phyloP scores from a whole-genome alignment of 2,113 vertebrate species.

The Halcyon malimbica region DNA sequence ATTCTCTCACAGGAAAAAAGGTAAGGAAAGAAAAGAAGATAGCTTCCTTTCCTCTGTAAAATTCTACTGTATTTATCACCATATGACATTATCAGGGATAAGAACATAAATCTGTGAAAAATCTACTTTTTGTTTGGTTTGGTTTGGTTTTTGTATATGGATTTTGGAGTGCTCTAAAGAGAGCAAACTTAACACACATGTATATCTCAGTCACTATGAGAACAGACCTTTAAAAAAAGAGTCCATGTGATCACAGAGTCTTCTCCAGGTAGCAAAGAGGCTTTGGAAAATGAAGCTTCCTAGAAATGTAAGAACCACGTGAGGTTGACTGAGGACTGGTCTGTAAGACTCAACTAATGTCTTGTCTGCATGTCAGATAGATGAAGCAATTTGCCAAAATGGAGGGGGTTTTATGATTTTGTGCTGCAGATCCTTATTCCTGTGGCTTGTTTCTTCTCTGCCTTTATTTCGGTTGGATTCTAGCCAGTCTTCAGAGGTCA shows the following conservation, averaged over 20 bases:
- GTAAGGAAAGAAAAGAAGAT: background rate
- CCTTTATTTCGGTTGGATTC: background rate
- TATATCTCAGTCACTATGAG: background rate
- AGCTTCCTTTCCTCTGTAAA: background rate
- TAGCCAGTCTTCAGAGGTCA: background rate
- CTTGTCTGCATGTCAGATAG: background rate
- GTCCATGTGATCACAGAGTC: background rate
- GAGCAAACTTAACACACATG: background rate
- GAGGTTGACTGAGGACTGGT: background rate
- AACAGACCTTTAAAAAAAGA: background rate
- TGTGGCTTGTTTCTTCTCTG: background rate
- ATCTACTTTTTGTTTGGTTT: background rate
- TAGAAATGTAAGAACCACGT: background rate
- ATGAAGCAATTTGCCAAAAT: background rate
- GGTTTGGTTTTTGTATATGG: background rate
- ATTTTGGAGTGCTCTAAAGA: background rate
- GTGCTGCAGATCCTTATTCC: background rate
- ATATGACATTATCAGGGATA: background rate
- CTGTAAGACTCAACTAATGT: background rate
- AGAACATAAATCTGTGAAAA: background rate
- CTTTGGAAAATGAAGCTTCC: background rate
- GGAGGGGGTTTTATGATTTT: background rate
- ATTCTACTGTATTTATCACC: background rate
- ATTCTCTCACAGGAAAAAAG: background rate
- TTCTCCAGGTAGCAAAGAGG: background rate